A percentile compares a stretch with the other conserved stretches of the same genome.
phyloP scores from a whole-genome alignment of 2,113 vertebrate genomes.

The Circaetus gallicus region DNA sequence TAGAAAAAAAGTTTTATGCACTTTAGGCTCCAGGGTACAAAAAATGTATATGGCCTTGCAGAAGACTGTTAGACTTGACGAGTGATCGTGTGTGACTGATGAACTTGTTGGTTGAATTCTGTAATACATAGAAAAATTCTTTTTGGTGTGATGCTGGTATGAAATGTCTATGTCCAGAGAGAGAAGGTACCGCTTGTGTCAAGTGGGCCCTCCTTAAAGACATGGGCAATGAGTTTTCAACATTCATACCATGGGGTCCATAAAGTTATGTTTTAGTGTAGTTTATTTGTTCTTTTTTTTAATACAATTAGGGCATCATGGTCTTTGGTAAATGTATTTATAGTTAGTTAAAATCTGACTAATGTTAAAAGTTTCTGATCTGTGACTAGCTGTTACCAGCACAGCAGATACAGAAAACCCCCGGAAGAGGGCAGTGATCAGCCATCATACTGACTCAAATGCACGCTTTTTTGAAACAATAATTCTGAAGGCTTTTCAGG shows the following conservation, averaged over 20 bases:
- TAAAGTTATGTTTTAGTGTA: neutral
- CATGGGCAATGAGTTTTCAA: neutral
- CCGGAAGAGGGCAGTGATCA: conserved; percentile 23
- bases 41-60: neutral
- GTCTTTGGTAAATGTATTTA: neutral
- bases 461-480: neutral
- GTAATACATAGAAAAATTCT: neutral
- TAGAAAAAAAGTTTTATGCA: neutral
- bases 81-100: neutral
- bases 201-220: neutral
- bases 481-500: neutral
- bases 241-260: neutral
- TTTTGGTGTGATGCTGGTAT: neutral
- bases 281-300: neutral
- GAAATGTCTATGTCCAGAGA: neutral
- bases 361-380: neutral
- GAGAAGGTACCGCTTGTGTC: neutral
- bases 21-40: neutral
- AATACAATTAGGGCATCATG: neutral
- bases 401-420: neutral
- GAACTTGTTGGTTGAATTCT: neutral
- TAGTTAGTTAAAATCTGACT: neutral
- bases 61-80: neutral
- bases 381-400: neutral
- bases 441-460: neutral